phyloP scores from a whole-genome alignment of 2,888 invertebrate species.

The Eupithecia dodoneata region DNA sequence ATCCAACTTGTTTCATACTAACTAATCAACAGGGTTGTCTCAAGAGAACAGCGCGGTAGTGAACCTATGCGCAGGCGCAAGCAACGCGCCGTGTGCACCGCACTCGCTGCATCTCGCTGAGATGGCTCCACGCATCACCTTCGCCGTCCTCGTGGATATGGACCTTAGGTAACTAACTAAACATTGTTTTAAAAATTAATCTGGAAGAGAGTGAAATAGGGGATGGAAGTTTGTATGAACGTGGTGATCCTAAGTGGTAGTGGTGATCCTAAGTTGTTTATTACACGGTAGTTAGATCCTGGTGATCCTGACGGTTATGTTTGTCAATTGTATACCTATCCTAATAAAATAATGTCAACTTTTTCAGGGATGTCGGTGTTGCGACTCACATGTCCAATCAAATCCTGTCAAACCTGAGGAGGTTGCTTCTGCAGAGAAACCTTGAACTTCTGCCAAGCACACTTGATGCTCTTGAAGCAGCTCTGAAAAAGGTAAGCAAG shows the following conservation, averaged over 20 bases:
- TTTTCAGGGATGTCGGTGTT: slow-evolving; percentile 69
- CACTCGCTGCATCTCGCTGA: slow-evolving; percentile 72
- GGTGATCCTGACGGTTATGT: not conserved
- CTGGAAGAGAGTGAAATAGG: too few species aligned
- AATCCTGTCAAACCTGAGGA: slow-evolving; percentile 72
- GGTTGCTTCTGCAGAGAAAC: slow-evolving; percentile 89
- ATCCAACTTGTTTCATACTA: not conserved
- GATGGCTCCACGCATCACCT: slow-evolving; percentile 68
- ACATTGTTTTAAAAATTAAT: too few species aligned
- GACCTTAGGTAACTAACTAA: slow-evolving; percentile 67
- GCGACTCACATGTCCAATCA: slow-evolving; percentile 69
- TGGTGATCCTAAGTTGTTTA: not conserved
- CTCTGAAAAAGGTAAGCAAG: slow-evolving; percentile 83
- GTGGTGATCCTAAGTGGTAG: not conserved
- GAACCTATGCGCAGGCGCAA: slow-evolving; percentile 65
- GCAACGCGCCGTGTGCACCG: slow-evolving; percentile 66
- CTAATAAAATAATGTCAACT: not conserved
- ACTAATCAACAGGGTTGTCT: slow-evolving; percentile 65
- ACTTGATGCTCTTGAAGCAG: slow-evolving; percentile 89
- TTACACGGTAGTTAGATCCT: too few species aligned
- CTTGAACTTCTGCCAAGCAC: slow-evolving; percentile 88
- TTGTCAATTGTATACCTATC: not conserved
- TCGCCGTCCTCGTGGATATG: slow-evolving; percentile 70
- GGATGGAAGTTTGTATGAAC: too few species aligned
- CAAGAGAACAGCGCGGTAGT: slow-evolving; percentile 75